Evolutionary conservation across 2,888 invertebrate genomes (phyloP).

Genomic region (Philhelius pedissequus): DNA sequence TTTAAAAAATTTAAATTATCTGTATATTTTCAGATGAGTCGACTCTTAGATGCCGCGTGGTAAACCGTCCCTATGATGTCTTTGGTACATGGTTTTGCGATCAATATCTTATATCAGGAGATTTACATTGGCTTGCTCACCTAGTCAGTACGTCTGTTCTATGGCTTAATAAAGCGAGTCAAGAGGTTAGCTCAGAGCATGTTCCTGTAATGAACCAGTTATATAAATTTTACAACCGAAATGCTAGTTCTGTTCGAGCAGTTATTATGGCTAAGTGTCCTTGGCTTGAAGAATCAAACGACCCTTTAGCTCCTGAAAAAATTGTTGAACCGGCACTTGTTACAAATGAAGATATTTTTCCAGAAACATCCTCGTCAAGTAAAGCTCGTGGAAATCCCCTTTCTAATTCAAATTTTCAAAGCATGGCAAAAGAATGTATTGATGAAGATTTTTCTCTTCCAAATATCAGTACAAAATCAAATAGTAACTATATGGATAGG

Average conservation of each 20-base stretch:
- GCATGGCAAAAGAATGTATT: conserved; percentile 65
- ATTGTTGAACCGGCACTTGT: not conserved
- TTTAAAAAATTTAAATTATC: not conserved
- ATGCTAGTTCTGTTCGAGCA: conserved; percentile 88
- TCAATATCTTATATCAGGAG: conserved; percentile 88
- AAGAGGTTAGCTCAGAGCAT: conserved; percentile 88
- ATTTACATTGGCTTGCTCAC: conserved; percentile 89
- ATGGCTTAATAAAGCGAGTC: conserved; percentile 90
- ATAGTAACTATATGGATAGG: conserved; percentile 33
- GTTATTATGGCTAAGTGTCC: conserved; percentile 88
- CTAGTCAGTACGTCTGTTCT: conserved; percentile 86
- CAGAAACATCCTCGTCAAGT: conserved; percentile 31
- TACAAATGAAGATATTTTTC: conserved; percentile 19
- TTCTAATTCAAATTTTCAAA: conserved; percentile 73
- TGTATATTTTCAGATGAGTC: conserved; percentile 81
- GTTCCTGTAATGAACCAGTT: conserved; percentile 87
- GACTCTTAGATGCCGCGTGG: conserved; percentile 85
- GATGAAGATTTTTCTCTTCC: conserved; percentile 68
- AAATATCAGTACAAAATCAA: conserved; percentile 57
- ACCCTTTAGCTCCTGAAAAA: conserved; percentile 70
- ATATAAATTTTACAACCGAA: conserved; percentile 87
- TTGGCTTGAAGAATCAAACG: conserved; percentile 77
- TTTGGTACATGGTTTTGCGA: conserved; percentile 95
- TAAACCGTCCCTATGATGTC: conserved; percentile 91
- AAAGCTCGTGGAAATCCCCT: conserved; percentile 74